Conservation (phyloP, 2,888 invertebrate species). For the Melipona beecheii region DNA sequence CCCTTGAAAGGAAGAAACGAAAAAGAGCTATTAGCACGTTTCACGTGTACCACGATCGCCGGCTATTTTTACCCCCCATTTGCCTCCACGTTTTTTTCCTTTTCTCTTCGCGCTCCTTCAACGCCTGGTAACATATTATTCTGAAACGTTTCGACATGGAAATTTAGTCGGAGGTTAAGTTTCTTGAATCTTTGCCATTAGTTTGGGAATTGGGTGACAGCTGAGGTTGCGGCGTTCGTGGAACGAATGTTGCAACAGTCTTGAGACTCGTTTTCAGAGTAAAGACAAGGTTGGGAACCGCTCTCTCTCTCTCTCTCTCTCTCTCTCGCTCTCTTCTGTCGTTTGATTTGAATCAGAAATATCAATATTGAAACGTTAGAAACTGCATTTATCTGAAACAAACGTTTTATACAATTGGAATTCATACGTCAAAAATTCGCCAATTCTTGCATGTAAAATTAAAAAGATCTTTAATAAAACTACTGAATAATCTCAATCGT, state of each 20-base stretch:
- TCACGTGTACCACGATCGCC: conserved; percentile 31
- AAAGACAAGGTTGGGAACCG: background rate
- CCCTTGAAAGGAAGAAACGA: conserved; percentile 61
- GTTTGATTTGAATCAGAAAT: background rate
- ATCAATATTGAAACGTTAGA: background rate
- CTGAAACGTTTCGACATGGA: background rate
- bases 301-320: background rate
- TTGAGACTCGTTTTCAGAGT: background rate
- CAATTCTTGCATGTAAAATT: no score
- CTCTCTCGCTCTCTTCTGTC: background rate
- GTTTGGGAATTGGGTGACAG: background rate
- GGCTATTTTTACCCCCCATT: conserved; percentile 46
- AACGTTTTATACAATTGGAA: background rate
- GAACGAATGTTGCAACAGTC: background rate
- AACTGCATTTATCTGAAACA: background rate
- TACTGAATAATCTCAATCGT: background rate
- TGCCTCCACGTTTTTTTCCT: background rate
- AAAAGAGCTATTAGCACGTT: conserved; percentile 56
- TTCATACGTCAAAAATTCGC: no score
- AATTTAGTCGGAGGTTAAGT: background rate
- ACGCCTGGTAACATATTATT: background rate
- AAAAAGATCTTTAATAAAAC: background rate
- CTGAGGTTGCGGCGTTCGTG: background rate
- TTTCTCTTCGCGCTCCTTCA: background rate
- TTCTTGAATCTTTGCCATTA: conserved; percentile 15